Conservation (phyloP, 2,888 invertebrate species). For the Eucera pruinosa region DNA sequence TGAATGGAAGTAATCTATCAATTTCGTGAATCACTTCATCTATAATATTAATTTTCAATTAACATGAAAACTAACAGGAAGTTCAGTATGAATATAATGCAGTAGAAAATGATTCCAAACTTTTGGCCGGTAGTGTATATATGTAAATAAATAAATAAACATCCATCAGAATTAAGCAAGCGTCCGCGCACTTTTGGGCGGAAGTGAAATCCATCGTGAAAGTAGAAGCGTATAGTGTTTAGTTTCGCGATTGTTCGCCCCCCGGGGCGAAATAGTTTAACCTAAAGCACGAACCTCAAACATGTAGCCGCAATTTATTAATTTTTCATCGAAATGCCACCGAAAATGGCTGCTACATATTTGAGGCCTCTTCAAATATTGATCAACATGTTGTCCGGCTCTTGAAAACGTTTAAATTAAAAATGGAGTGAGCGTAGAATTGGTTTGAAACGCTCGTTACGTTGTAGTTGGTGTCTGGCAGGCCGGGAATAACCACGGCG, state of each 20-base stretch:
- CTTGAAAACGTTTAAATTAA: conserved; percentile 9
- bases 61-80: too few species aligned
- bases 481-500: neutral
- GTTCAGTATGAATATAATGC: too few species aligned
- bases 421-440: conserved; percentile 40
- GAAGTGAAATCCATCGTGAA: too few species aligned
- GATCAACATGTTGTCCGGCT: neutral
- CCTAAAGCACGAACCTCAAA: conserved; percentile 15
- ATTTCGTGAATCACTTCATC: too few species aligned
- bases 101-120: too few species aligned
- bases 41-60: too few species aligned
- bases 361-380: neutral
- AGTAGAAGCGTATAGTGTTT: neutral
- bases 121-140: too few species aligned
- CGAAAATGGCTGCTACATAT: neutral
- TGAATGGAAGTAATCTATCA: too few species aligned
- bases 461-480: too few species aligned
- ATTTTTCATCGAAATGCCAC: neutral
- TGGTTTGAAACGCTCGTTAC: neutral
- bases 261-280: conserved; percentile 1
- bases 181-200: too few species aligned
- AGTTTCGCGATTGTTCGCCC: conserved; percentile 45
- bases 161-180: too few species aligned
- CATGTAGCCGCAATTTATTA: conserved; percentile 4
- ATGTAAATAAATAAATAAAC: too few species aligned